Evolutionary conservation across 35 echinoderm and acorn worm species (phyloP).

Genomic region (Amphiura filiformis): DNA sequence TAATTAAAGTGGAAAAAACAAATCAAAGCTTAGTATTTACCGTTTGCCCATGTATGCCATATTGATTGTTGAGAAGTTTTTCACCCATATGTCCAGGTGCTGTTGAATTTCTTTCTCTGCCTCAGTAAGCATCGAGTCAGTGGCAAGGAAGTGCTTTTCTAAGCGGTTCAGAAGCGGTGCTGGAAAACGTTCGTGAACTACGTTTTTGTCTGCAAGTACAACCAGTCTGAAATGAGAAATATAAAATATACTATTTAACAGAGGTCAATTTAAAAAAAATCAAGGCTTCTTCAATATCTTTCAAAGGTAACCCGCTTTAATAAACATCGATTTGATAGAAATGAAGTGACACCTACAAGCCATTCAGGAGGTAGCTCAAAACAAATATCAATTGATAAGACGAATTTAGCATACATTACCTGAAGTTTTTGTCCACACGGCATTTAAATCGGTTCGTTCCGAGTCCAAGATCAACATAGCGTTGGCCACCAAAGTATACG

Average conservation of each 20-base stretch:
- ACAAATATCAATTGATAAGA: no score
- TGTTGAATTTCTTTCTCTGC: not conserved
- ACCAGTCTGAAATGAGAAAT: slow-evolving; percentile 2
- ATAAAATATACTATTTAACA: no score
- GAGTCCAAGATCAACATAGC: slow-evolving; percentile 37
- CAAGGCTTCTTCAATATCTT: no score
- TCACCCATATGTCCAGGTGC: not conserved
- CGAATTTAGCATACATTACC: not conserved
- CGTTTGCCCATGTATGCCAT: not conserved
- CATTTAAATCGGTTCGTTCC: slow-evolving; percentile 34
- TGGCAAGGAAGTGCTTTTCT: slow-evolving; percentile 38
- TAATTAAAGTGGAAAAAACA: no score
- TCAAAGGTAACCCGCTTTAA: no score
- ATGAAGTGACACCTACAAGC: no score
- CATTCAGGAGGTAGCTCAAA: no score
- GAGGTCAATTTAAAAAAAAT: no score
- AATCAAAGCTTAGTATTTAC: no score
- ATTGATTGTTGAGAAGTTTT: slow-evolving; percentile 1
- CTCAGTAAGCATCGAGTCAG: slow-evolving; percentile 13
- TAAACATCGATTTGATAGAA: no score
- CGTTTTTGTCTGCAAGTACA: slow-evolving; percentile 32
- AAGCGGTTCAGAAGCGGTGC: slow-evolving; percentile 25
- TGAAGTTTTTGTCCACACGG: slow-evolving; percentile 28
- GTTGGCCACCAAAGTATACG: slow-evolving; percentile 36
- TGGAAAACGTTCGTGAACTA: slow-evolving; percentile 17